phyloP scores from a whole-genome alignment of 2,113 vertebrate genomes.

The Myocastor coypus region DNA sequence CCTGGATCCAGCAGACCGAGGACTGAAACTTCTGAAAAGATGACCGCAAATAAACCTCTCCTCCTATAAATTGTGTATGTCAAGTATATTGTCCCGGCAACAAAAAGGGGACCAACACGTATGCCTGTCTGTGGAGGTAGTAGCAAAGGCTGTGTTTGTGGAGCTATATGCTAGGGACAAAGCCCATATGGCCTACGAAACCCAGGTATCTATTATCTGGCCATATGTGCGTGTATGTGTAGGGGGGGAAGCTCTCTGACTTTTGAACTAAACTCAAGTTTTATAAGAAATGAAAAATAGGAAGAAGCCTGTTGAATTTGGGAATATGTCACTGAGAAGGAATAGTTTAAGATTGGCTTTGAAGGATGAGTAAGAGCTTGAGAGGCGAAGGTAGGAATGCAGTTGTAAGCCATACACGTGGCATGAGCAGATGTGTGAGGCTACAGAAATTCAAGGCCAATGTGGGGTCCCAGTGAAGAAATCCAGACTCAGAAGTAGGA shows the following conservation, averaged over 20 bases:
- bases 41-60: neutral
- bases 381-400: neutral
- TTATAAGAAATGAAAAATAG: neutral
- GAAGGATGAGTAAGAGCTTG: neutral
- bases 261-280: neutral
- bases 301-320: neutral
- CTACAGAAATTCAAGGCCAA: neutral
- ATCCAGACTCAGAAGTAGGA: neutral
- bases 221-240: too few species aligned
- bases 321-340: neutral
- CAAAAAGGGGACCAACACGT: neutral
- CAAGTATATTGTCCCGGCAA: neutral
- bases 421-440: neutral
- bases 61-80: neutral
- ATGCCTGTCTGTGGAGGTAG: neutral
- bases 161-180: neutral
- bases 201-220: neutral
- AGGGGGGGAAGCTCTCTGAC: too few species aligned
- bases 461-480: neutral
- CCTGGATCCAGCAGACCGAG: neutral
- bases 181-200: neutral
- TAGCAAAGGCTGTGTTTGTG: neutral
- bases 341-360: constrained; percentile 15
- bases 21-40: neutral
- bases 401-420: neutral